Base-by-base conservation (phyloP, 2,113 vertebrate genomes). In the Pavo muticus region DNA sequence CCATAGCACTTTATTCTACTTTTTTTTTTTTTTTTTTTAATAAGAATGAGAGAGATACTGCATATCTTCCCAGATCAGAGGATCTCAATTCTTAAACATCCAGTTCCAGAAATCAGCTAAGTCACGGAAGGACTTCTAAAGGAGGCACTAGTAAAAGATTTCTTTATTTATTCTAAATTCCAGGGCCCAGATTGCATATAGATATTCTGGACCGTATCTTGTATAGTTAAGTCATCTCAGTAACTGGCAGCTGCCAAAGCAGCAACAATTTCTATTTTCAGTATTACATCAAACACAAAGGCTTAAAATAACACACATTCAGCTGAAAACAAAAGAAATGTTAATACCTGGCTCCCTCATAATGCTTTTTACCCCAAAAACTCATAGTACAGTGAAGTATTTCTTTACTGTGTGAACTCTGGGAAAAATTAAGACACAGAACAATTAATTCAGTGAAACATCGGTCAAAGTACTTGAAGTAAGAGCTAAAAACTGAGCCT, bases 241-340 rank as follows among this genome's bases (percentile, higher is more conserved):
- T 25, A 90, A 85, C 11, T 23, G 39, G n/a, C 63, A 87, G 23
- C 67, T 93, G 69, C 25, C 54, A 88, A 15, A 79, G 59, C 40
- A 78, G 48, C 19, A 88, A 20, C 9, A 73, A 50, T 60, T 88
- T 78, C 75, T 76, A 84, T 88, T 95, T 91, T 86, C 79, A 86
- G 72, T 50, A 67, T 68, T 63, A 88, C 14, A 27, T 72, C 47
- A 84, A 94, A 59, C 6, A 15, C 15, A 81, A 84, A 86, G 69
- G 40, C 79, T 93, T 71, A 91, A 91, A 95, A 91, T 93, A 90
- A 68, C 76, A 93, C 47, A 70, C 13, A 19, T 59, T 54, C 35
- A 80, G 72, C 29, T 77, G 65, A 91, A 90, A 91, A 94, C 65
- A 73, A 89, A 82, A 60, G 68, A 91, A 91, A n/a, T 50, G 13